phyloP scores from a whole-genome alignment of 64 coral and sea anemone species.

The Anthopleura sola region DNA sequence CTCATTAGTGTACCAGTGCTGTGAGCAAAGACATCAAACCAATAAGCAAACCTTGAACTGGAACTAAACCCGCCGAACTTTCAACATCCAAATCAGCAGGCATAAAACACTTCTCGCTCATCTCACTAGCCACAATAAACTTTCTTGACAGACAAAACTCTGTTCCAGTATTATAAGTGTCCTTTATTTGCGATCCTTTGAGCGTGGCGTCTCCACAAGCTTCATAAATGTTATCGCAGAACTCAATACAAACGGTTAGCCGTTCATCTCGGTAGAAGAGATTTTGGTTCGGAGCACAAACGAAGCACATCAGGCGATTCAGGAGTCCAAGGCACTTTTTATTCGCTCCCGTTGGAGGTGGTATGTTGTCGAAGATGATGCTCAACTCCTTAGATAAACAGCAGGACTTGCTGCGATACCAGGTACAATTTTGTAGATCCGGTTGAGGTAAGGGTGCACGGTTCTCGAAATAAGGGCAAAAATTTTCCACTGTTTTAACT shows the following conservation, averaged over 20 bases:
- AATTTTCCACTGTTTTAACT: constrained; percentile 39
- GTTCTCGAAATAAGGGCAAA: constrained; percentile 97
- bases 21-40: background rate
- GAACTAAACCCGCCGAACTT: background rate
- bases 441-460: constrained; percentile 86
- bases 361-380: constrained; percentile 61
- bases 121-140: constrained; percentile 49
- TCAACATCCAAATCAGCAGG: background rate
- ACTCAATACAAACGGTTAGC: constrained; percentile 73
- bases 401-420: constrained; percentile 82
- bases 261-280: constrained; percentile 74
- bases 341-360: constrained; percentile 64
- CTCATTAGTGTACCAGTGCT: background rate
- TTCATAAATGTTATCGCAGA: constrained; percentile 68
- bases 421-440: constrained; percentile 83
- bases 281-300: constrained; percentile 85
- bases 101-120: constrained; percentile 49
- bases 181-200: constrained; percentile 74
- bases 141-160: constrained; percentile 87
- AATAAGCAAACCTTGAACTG: background rate
- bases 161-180: constrained; percentile 53
- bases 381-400: constrained; percentile 77
- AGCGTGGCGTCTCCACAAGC: constrained; percentile 69
- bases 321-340: constrained; percentile 51
- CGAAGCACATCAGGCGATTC: constrained; percentile 85